Evolutionary conservation across 2,797 vertebrate genomes (phyloP), one percentile per base, ranked within the genome.

Genomic region (Psittacula echo): DNA sequence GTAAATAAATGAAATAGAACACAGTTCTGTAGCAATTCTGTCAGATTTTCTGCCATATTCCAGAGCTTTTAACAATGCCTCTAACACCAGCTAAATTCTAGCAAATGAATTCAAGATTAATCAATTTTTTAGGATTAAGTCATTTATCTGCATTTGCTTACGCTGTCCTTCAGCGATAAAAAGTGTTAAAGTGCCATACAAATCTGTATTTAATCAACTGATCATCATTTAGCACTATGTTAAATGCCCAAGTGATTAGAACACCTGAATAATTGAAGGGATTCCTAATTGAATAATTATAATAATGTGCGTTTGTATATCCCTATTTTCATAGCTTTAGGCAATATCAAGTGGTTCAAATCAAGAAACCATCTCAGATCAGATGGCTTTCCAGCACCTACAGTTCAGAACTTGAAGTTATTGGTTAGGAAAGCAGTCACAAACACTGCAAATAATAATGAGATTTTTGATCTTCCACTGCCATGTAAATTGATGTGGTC

Each of bases 181-280:
- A 41, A 72, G 6, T 74, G 34, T 45, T 56, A 86, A 76, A 93
- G 61, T 26, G 82, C 67, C 45, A 81, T 22, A 85, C 16, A 93
- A 68, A 85, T 71, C 78, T 82, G 58, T 61, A 77, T 72, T 82
- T 90, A 83, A 93, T 81, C 86, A 93, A 50, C 92, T 74, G 13
- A 92, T 87, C 61, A 77, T 73, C 53, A 80, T 77, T 95, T 90
- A 91, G 56, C 44, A 60, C 29, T 92, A 41, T 48, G 64, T 77
- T 92, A 93, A 96, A 94, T 94, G 88, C 70, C 74, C 76, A 85
- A 66, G 67, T 93, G 85, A 94, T 95, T 95, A 94, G 92, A 94
- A 88, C 54, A 94, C 47, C 84, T 95, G 77, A 90, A 95, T 95
- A 95, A 95, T 56, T 81, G 47, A 96, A 95, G 7, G 24, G 1